phyloP scores from a whole-genome alignment of 2,797 vertebrate species.

The Hapalemur alaotrensis region DNA sequence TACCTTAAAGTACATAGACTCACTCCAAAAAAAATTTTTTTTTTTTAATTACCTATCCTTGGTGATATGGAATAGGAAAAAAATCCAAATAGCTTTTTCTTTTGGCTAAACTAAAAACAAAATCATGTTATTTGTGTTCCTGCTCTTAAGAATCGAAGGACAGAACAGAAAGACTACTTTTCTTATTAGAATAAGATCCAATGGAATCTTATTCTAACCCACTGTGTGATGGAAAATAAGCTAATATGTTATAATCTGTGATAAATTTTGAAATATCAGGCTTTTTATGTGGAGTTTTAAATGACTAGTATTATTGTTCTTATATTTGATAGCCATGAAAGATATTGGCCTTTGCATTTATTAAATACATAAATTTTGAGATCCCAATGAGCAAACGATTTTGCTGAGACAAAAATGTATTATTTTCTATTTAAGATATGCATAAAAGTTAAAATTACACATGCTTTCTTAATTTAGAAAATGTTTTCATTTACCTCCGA shows the following conservation, averaged over 20 bases:
- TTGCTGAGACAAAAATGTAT: neutral
- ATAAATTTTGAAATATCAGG: neutral
- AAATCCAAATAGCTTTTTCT: neutral
- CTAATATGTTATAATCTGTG: neutral
- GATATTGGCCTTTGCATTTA: neutral
- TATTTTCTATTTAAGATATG: conserved; percentile 57
- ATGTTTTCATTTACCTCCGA: neutral
- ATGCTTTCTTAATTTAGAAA: neutral
- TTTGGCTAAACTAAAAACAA: neutral
- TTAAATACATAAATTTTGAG: conserved; percentile 27
- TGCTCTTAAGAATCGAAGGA: neutral
- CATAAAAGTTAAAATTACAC: neutral
- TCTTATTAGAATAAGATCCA: neutral
- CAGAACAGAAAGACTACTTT: neutral
- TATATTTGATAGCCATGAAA: neutral
- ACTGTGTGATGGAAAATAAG: neutral
- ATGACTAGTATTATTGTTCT: neutral
- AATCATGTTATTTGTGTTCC: neutral
- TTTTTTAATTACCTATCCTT: neutral
- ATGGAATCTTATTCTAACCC: neutral
- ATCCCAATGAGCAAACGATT: neutral
- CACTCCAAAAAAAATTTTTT: neutral
- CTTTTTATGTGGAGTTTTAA: neutral
- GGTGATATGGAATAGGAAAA: neutral
- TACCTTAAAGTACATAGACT: neutral